Base-by-base conservation (phyloP, 2,797 vertebrate species). In the Spizella passerina region DNA sequence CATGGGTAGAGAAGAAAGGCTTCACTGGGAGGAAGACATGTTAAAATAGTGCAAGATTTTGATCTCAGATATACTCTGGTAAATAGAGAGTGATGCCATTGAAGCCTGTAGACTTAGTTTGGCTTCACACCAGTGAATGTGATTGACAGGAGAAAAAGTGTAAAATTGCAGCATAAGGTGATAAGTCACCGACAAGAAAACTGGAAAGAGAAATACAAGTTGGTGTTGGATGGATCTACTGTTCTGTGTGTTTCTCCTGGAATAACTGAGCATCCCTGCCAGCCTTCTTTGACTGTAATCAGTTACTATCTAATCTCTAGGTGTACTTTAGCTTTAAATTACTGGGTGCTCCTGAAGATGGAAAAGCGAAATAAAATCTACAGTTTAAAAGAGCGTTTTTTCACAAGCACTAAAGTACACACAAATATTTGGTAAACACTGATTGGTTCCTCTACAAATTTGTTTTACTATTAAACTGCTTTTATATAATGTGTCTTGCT, bases 141-240 rank as follows among this genome's bases (percentile, higher is more conserved):
- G 76, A 93, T 3, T 82, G 94, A 87, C 86, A 82, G 76, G 16
- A 85, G 75, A 53, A 82, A 84, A 90, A 81, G 75, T 15, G 4
- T 56, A 77, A 92, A 94, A 91, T 10, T 85, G 72, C 65, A 71
- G 68, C 87, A 81, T 55, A 55, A 93, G 91, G 82, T 66, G 87
- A 77, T 75, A 94, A 82, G 52, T 70, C 66, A 63, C 73, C 81
- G 87, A 88, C 77, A 88, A 76, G 87, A 93, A 91, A 86, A 95
- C 11, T 90, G 91, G 70, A 88, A 91, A 71, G 29, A 91, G 73
- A 88, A 96, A 86, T 69, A 82, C n/a, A 72, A 90, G 76, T 78
- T 72, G 71, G 44, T 36, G 19, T 36, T 91, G 59, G 61, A 87
- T 81, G 73, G 52, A 90, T 79, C 63, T 80, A 9, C 63, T 57